Base-by-base conservation (phyloP, 2,888 invertebrate genomes). In the Ganaspis brasiliensis region DNA sequence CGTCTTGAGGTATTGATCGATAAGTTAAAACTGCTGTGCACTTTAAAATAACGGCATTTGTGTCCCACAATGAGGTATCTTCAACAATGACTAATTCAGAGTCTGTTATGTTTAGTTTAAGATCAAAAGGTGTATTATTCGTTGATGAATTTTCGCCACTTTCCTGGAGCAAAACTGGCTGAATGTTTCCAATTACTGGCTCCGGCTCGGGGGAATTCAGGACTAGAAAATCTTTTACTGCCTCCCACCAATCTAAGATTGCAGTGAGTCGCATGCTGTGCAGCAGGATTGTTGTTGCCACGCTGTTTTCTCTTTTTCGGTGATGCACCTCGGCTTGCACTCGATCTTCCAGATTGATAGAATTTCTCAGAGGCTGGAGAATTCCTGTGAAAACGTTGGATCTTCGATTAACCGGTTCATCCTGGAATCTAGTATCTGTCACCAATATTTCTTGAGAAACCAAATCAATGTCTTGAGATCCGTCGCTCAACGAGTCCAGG, bases 181-280 rank as follows among this genome's bases (percentile, higher is more conserved):
- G 74, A 6, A 77, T 71, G 1, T 84, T 80, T 26, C 86, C 84
- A 3, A 84, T 76, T n/a, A 89, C 77, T 0, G 89, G 85, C 3
- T 89, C 88, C 0, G 91, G 91, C 67, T 90, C 89, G 0, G 90
- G 86, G 0, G 89, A 87, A 75, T 92, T 92, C 0, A 92, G 91
- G 83, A 95, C 93, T 72, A 98, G 93, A 92, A 97, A 98, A 88
- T 96, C 95, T 84, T 94, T 93, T 0, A 97, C 94, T 8, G 95
- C 94, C 90, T 97, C 95, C 95, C 98, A 96, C 97, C 98, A 99
- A 92, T 98, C 98, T 85, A 98, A 93, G 81, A 98, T 96, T 0
- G 97, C 97, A 94, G 98, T 97, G 76, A 99, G 92, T 52, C 98
- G 93, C 98, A 98, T 98, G 90, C 98, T 98, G 92, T 98, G 98